Conservation (phyloP, 2,113 vertebrate genomes). For the Amazona guildingii region DNA sequence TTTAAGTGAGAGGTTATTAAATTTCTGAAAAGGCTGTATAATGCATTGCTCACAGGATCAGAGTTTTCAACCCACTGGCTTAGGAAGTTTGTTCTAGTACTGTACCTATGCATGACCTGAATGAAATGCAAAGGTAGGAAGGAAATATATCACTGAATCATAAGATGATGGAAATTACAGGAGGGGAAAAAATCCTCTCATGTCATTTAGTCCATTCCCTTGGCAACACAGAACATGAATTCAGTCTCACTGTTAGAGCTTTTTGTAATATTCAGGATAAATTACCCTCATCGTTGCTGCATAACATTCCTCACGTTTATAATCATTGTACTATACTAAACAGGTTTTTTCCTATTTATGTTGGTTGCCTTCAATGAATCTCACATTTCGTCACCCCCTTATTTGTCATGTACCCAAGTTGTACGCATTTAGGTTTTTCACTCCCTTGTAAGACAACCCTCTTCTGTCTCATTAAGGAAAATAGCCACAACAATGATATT, state of each 20-base stretch:
- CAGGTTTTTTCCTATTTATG: background rate
- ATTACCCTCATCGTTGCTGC: conserved; percentile 3
- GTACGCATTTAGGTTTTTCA: background rate
- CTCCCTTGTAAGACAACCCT: background rate
- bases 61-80: background rate
- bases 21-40: background rate
- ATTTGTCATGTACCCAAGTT: background rate
- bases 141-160: background rate
- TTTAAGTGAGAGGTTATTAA: background rate
- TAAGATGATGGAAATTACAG: background rate
- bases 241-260: background rate
- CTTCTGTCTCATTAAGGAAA: background rate
- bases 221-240: background rate
- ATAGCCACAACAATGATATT: background rate
- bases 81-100: background rate
- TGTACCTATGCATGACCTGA: background rate
- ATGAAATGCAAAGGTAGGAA: background rate
- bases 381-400: background rate
- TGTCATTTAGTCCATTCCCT: background rate
- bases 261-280: conserved; percentile 23
- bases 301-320: background rate
- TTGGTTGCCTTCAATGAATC: background rate
- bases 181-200: background rate
- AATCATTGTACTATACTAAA: background rate
- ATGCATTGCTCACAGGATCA: background rate